Evolutionary conservation across 1,140 invertebrate genomes (phyloP).

Genomic region (Heliconius himera): DNA sequence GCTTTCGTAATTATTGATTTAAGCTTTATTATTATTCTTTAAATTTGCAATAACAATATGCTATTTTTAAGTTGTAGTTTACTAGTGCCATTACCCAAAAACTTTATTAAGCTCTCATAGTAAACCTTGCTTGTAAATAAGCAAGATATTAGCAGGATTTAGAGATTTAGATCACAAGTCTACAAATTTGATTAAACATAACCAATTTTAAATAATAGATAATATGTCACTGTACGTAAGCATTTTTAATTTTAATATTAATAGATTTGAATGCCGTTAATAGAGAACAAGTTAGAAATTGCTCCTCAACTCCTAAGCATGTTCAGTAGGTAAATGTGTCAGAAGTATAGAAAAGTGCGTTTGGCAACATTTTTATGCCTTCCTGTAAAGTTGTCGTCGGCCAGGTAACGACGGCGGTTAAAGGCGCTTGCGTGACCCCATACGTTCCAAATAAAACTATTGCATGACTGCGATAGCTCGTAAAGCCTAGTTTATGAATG

Average conservation of each 20-base stretch:
- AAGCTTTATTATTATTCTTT: too few species aligned
- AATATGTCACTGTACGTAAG: neutral
- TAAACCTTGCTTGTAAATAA: too few species aligned
- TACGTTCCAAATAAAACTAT: slow-evolving; percentile 19
- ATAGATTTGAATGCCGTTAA: neutral
- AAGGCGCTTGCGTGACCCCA: slow-evolving; percentile 12
- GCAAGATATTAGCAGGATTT: neutral
- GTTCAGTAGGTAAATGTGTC: neutral
- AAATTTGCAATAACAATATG: too few species aligned
- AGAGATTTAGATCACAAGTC: neutral
- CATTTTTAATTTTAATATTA: neutral
- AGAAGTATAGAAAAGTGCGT: neutral
- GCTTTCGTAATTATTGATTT: too few species aligned
- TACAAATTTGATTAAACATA: neutral
- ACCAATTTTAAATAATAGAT: neutral
- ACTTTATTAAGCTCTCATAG: too few species aligned
- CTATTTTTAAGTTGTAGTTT: too few species aligned
- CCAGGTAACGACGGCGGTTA: slow-evolving; percentile 11
- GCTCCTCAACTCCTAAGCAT: neutral
- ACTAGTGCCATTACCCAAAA: too few species aligned
- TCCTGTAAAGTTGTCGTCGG: slow-evolving; percentile 13
- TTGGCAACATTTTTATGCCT: slow-evolving; percentile 8
- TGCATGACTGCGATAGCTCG: slow-evolving; percentile 17
- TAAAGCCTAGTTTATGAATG: slow-evolving; percentile 17
- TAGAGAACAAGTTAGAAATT: neutral